Conservation (phyloP, 2,113 vertebrate species). For the Platichthys flesus region DNA sequence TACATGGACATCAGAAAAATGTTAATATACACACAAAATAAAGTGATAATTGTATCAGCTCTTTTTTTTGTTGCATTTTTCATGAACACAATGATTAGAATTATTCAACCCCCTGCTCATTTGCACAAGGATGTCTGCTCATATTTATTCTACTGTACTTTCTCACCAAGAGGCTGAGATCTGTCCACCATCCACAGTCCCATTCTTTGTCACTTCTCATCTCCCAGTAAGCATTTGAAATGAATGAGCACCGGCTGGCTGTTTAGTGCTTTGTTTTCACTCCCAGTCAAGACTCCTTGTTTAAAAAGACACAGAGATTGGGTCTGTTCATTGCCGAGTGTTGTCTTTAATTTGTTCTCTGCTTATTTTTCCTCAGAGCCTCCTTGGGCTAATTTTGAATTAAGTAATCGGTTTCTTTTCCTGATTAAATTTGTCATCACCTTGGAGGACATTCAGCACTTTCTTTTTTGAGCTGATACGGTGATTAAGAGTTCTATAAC, state of each 20-base stretch:
- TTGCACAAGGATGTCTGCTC: background rate
- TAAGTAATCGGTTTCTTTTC: slow-evolving; percentile 46
- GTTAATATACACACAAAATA: no score
- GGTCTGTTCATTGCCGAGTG: slow-evolving; percentile 31
- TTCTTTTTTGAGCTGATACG: slow-evolving; percentile 13
- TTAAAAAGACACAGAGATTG: slow-evolving; percentile 53
- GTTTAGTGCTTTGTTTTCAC: slow-evolving; percentile 63
- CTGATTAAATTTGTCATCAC: slow-evolving; percentile 46
- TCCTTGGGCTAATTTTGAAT: slow-evolving; percentile 57
- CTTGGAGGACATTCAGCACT: slow-evolving; percentile 43
- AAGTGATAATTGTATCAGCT: background rate
- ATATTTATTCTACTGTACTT: background rate
- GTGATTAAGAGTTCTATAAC: slow-evolving; percentile 40
- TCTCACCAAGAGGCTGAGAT: slow-evolving; percentile 35
- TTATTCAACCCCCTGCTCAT: background rate
- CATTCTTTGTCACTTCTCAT: slow-evolving; percentile 43
- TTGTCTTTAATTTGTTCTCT: slow-evolving; percentile 60
- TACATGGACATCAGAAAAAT: no score
- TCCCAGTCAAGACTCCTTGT: slow-evolving; percentile 55
- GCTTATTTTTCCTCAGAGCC: slow-evolving; percentile 45
- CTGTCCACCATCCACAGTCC: slow-evolving; percentile 11
- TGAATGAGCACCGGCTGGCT: slow-evolving; percentile 51
- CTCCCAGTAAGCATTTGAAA: slow-evolving; percentile 43
- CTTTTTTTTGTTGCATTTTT: background rate
- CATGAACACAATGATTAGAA: background rate